Evolutionary conservation across 2,797 vertebrate genomes (phyloP), one percentile per base, ranked within the genome.

Genomic region (Scomberomorus guttatus): DNA sequence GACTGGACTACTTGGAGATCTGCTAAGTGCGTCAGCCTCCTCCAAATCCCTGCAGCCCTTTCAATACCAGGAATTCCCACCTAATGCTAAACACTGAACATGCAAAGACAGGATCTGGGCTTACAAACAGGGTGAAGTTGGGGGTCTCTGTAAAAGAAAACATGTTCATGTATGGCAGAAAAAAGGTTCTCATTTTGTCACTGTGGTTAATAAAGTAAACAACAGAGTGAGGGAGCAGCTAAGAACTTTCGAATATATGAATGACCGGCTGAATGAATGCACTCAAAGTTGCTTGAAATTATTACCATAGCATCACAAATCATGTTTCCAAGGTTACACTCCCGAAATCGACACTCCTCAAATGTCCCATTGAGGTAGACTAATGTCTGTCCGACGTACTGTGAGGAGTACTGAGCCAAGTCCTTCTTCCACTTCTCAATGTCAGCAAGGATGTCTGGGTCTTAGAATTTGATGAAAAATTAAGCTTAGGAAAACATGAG

Each of bases 311-410:
- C 98, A 52, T 98, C 97, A 71, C 98, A 99, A 58, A 99, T 97
- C 51, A 99, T 75, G 90, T 99, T 99, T 42, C 97, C 98, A 88
- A 99, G 93, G 89, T 99, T 99, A 74, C 98, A 99, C 79, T 99
- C 98, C 20, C 86, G 89, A 85, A 96, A 97, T 42, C 97, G 96
- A 63, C 98, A 98, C 0, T 96, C 94, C 44, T 95, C 80, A 83
- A 87, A 95, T 1, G 96, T 95, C 17, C 97, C 97, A 1, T 98
- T 95, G 87, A 99, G 93, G 78, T 96, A 99, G 54, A 99, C 98
- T 13, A 96, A 85, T 0, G 97, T 98, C 88, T 90, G 94, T 37
- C 97, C 97, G 48, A 98, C 85, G 69, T 95, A 93, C 77, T 94
- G 64, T 4, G 95, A 85, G 0, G 95, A 96, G 70, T 90, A 98